Evolutionary conservation across 1,140 invertebrate species (phyloP).

Genomic region (Lasioglossum albipes): DNA sequence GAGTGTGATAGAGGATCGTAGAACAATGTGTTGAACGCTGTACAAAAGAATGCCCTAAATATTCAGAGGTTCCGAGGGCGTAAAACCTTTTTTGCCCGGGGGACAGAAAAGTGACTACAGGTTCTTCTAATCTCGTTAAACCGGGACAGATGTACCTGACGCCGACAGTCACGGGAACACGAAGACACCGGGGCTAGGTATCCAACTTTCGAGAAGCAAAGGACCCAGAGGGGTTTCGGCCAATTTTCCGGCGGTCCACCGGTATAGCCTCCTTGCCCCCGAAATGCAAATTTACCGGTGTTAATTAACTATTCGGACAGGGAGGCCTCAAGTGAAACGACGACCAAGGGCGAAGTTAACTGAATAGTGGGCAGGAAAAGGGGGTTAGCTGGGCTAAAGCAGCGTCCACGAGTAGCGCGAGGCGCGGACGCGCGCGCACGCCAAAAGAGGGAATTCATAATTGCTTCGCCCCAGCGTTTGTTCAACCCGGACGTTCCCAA

Average conservation of each 20-base stretch:
- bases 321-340: constrained; percentile 44
- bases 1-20: not conserved
- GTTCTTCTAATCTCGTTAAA: not conserved
- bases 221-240: constrained; percentile 4
- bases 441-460: constrained; percentile 72
- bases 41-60: constrained; percentile 1
- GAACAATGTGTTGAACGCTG: not conserved
- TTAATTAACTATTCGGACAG: constrained; percentile 70
- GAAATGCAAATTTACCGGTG: constrained; percentile 71
- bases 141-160: not conserved
- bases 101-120: not conserved
- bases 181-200: too few relatives aligned
- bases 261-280: constrained; percentile 61
- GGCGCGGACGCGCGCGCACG: not conserved
- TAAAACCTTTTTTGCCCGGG: too few relatives aligned
- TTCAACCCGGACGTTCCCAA: constrained; percentile 57
- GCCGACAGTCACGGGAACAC: too few relatives aligned
- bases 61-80: not conserved
- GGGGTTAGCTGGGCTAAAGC: constrained; percentile 54
- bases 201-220: not conserved
- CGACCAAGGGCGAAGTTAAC: constrained; percentile 65
- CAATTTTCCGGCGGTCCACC: constrained; percentile 32
- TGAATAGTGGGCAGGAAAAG: constrained; percentile 60
- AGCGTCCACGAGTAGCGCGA: constrained; percentile 40
- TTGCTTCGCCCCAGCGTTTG: constrained; percentile 61